phyloP scores from a whole-genome alignment of 2,113 vertebrate species.

The Thymallus thymallus region DNA sequence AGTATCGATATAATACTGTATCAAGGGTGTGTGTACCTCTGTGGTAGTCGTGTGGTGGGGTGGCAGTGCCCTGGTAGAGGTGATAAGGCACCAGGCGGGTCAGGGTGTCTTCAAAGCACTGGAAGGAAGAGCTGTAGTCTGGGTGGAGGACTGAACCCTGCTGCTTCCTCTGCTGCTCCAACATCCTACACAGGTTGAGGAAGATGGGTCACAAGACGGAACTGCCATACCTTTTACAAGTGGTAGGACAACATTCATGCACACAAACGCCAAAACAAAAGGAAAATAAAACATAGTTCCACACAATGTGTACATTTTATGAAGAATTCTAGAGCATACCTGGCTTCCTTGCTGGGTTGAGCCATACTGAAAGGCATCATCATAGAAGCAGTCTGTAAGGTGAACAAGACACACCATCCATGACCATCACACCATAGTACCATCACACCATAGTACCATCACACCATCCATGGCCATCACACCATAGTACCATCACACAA shows the following conservation, averaged over 20 bases:
- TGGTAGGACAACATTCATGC: neutral
- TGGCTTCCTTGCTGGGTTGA: slow-evolving; percentile 91
- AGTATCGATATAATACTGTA: too few relatives aligned
- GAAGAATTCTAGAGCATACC: slow-evolving; percentile 60
- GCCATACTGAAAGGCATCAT: slow-evolving; percentile 78
- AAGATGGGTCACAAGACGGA: too few relatives aligned
- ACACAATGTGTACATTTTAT: too few relatives aligned
- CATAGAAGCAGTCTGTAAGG: slow-evolving; percentile 69
- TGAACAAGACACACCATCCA: neutral
- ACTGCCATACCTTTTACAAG: neutral
- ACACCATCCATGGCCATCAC: too few relatives aligned
- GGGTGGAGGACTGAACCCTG: slow-evolving; percentile 90
- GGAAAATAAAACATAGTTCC: too few relatives aligned
- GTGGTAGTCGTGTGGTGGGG: slow-evolving; percentile 80
- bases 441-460: neutral
- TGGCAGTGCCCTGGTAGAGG: slow-evolving; percentile 89
- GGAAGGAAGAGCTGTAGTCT: slow-evolving; percentile 85
- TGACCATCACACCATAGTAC: slow-evolving; percentile 7
- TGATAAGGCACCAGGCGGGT: slow-evolving; percentile 90
- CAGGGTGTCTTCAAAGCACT: slow-evolving; percentile 84
- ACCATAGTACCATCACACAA: too few relatives aligned
- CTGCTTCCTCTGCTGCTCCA: slow-evolving; percentile 91
- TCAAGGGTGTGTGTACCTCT: slow-evolving; percentile 71
- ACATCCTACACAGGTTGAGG: slow-evolving; percentile 72
- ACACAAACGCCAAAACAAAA: neutral